phyloP scores from a whole-genome alignment of 2,797 vertebrate genomes.

The Sebastes melanostomus region DNA sequence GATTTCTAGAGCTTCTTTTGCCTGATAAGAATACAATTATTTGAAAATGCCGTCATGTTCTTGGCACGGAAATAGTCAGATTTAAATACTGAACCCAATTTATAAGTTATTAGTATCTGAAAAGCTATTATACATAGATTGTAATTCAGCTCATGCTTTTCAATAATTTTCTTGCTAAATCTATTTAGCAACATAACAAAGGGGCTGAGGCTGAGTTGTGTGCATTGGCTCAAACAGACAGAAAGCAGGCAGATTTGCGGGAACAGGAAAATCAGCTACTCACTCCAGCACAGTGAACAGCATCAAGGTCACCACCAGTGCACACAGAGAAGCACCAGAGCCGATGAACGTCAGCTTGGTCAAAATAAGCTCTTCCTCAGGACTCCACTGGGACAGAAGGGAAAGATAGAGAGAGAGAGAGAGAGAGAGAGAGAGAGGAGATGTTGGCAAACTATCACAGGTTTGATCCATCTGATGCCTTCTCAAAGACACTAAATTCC shows the following conservation, averaged over 20 bases:
- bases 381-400: conserved; percentile 77
- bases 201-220: not conserved
- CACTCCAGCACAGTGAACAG: conserved; percentile 87
- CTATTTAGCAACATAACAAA: not conserved
- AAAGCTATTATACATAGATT: not conserved
- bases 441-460: not conserved
- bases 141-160: not conserved
- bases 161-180: not conserved
- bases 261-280: conserved; percentile 62
- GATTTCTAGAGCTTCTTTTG: not conserved
- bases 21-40: not conserved
- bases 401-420: not conserved
- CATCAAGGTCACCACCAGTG: conserved; percentile 86
- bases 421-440: not conserved
- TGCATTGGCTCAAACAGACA: not conserved
- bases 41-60: not conserved
- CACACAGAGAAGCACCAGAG: conserved; percentile 85
- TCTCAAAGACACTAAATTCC: not conserved
- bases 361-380: conserved; percentile 81
- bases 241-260: not conserved
- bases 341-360: conserved; percentile 87
- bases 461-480: not conserved
- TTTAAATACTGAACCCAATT: not conserved
- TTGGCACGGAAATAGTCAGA: not conserved
- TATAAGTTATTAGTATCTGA: not conserved